Percentiles rank a stretch among this genome's conserved stretches.
These are phyloP conservation scores for Lacanobia oleracea DNA, from an alignment of 2,888 invertebrate species.

Conservation along the genomic window DNA sequence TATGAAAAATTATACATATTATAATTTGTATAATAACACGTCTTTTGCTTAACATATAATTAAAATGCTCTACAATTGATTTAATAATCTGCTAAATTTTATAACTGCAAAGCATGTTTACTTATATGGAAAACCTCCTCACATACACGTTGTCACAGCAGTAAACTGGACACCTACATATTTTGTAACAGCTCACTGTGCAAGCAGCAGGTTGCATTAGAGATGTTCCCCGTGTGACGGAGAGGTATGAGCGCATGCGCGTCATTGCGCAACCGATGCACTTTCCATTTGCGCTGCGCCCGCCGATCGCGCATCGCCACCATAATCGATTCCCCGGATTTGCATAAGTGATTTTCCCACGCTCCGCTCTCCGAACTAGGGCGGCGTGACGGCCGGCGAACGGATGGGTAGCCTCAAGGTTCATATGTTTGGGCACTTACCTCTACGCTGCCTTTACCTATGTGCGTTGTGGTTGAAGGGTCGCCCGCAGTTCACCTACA, in stretches of 20 bases:
- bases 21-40: not conserved
- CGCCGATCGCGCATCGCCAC: constrained; percentile 71
- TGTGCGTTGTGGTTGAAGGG: constrained; percentile 52
- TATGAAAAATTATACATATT: not conserved
- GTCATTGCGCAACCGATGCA: constrained; percentile 83
- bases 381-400: constrained; percentile 83
- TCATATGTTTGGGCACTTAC: constrained; percentile 67
- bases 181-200: constrained; percentile 51
- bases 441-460: constrained; percentile 17
- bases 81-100: not conserved
- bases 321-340: constrained; percentile 88
- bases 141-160: constrained; percentile 1
- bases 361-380: constrained; percentile 85
- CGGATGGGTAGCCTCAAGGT: constrained; percentile 85
- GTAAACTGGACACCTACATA: constrained; percentile 25
- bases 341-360: constrained; percentile 88
- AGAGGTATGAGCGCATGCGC: constrained; percentile 65
- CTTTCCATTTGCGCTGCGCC: constrained; percentile 82
- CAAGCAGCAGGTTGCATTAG: constrained; percentile 59
- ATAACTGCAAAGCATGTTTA: not conserved
- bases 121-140: constrained; percentile 18
- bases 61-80: not conserved
- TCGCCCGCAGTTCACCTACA: constrained; percentile 35
- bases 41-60: not conserved
- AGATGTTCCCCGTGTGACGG: constrained; percentile 51